phyloP scores from a whole-genome alignment of 30 jellyfish, hydroid and myxozoan species.

The Catostylus mosaicus region DNA sequence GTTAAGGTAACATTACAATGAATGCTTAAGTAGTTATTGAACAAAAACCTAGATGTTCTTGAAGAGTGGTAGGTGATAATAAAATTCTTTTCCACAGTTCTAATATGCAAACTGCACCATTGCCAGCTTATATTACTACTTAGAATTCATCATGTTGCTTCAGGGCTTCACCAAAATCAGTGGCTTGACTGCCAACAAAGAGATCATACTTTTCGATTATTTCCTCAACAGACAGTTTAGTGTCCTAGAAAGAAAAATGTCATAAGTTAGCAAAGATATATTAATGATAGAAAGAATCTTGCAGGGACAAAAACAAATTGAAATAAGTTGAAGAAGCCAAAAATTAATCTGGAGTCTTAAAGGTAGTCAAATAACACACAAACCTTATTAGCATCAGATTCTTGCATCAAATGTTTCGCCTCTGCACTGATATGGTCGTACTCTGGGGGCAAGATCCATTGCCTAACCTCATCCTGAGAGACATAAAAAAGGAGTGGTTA shows the following conservation, averaged over 20 bases:
- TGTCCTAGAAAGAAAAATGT: conserved; percentile 67
- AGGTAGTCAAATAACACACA: not conserved
- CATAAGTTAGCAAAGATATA: too few relatives aligned
- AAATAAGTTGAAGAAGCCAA: too few relatives aligned
- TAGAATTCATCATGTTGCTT: conserved; percentile 72
- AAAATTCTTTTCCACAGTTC: too few relatives aligned
- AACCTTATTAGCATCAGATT: conserved; percentile 92
- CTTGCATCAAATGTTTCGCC: conserved; percentile 84
- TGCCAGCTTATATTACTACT: not conserved
- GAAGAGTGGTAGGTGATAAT: too few relatives aligned
- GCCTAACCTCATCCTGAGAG: conserved; percentile 75
- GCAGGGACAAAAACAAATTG: too few relatives aligned
- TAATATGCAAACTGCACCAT: too few relatives aligned
- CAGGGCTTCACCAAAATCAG: conserved; percentile 97
- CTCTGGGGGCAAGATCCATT: conserved; percentile 96
- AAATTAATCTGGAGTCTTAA: too few relatives aligned
- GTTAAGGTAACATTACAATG: too few relatives aligned
- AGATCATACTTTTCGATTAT: conserved; percentile 86
- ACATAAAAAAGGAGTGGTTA: not conserved
- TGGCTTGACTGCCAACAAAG: conserved; percentile 97
- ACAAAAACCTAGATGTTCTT: too few relatives aligned
- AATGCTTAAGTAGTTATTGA: too few relatives aligned
- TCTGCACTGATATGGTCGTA: conserved; percentile 94
- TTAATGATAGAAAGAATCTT: too few relatives aligned
- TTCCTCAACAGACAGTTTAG: conserved; percentile 70